Evolutionary conservation across 1,140 invertebrate species (phyloP), one percentile per base, ranked within the genome.

Genomic region (Rhopalosiphum padi): DNA sequence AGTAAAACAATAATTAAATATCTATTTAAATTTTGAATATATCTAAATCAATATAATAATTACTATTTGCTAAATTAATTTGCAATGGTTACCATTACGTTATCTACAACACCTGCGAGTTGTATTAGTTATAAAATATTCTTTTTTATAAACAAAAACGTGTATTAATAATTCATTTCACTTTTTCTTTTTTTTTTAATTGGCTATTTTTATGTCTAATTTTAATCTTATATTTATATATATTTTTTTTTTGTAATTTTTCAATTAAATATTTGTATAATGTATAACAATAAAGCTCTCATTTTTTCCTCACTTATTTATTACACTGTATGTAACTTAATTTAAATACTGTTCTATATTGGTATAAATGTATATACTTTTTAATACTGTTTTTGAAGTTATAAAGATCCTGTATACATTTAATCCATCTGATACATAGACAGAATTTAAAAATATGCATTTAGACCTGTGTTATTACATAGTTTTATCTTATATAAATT

Each of bases 51-150:
- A 87, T 87, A 48, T 43, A 87, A 87, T 30, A 85, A 41, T 85
- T 41, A 43, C 83, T 41, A 25, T 85, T 87, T 43, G 23, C 41
- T 87, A 87, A 46, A 87, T 43, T 46, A 11, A 87, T 87, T 18
- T 48, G 25, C 25, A 87, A 87, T 87, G 30, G 85, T 87, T 87
- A 87, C 41, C 85, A 87, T 48, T 87, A 87, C 48, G 43, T 87
- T 43, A 87, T 87, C 25, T 1, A 68, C 4, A 18, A 68, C 15
- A n/a, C 15, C 18, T 15, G 4, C 15, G 18, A n/a, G n/a, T 77
- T 77, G 60, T 77, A 77, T 77, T 77, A 77, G n/a, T n/a, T n/a
- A 51, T 15, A 51, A 18, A 25, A 55, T 55, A 25, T 8, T 55
- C 23, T 55, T 25, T 55, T 55, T 55, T 55, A 9, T 55, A 55